Conservation (phyloP, 2,113 vertebrate genomes). For the Mobula hypostoma region DNA sequence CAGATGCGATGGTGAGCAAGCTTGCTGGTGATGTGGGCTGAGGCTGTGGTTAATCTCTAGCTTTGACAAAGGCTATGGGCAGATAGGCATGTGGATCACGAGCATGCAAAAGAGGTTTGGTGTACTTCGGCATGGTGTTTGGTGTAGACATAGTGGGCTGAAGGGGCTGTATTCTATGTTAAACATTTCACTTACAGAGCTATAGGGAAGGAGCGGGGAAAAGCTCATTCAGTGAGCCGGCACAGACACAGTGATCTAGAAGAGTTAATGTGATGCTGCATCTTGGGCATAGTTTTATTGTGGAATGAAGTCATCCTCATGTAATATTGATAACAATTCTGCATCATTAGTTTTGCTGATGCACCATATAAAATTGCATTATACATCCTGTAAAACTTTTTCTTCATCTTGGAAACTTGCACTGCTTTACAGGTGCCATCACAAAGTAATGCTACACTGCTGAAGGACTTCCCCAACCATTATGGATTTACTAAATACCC, state of each 20-base stretch:
- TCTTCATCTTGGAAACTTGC: conserved; percentile 2
- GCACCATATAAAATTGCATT: conserved; percentile 26
- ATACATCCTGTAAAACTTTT: conserved; percentile 29
- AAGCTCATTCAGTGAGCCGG: background rate
- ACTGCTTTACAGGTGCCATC: background rate
- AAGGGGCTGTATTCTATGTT: no score
- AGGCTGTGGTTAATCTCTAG: no score
- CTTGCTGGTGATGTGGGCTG: no score
- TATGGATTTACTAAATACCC: conserved; percentile 1
- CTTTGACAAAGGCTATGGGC: no score
- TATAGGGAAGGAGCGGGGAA: background rate
- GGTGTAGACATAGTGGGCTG: no score
- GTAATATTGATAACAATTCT: conserved; percentile 20
- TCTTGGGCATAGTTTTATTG: background rate
- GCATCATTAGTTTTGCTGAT: conserved; percentile 28
- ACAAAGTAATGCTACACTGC: conserved; percentile 1
- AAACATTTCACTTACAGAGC: no score
- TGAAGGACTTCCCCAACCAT: background rate
- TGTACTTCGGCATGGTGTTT: no score
- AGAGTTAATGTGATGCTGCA: background rate
- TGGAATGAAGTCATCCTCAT: background rate
- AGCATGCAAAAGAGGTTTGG: no score
- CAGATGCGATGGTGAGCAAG: no score
- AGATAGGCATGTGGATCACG: no score
- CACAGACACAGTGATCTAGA: background rate